Percentiles rank a stretch among this genome's conserved stretches.
These are phyloP conservation scores for Amblyteles armatorius DNA, from an alignment of 2,888 invertebrate genomes.

Conservation along the genomic window DNA sequence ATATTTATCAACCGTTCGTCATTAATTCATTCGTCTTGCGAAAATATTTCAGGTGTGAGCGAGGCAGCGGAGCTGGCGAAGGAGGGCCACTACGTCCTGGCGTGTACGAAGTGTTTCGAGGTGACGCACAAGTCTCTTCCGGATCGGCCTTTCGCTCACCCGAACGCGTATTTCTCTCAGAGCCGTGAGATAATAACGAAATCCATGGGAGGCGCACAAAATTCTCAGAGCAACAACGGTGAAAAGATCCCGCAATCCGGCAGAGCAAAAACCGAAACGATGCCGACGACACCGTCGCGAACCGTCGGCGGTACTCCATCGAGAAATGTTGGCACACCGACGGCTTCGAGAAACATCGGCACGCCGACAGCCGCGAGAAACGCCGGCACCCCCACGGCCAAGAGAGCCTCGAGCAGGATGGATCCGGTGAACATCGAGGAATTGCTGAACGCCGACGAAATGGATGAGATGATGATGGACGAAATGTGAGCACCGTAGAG, in stretches of 20 bases:
- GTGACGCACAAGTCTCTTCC: conserved; percentile 88
- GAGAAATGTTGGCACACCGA: conserved; percentile 55
- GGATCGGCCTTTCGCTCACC: conserved; percentile 92
- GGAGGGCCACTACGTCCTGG: conserved; percentile 94
- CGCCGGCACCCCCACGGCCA: conserved; percentile 53
- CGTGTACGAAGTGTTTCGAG: conserved; percentile 95
- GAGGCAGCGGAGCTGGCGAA: conserved; percentile 91
- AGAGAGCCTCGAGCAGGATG: conserved; percentile 66
- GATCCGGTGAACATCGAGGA: conserved; percentile 75
- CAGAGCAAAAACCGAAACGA: conserved; percentile 44
- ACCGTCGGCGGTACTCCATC: conserved; percentile 37
- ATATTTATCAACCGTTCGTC: not conserved
- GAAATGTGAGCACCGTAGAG: not conserved
- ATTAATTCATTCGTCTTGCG: not conserved
- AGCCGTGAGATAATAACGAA: conserved; percentile 87
- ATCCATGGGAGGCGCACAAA: conserved; percentile 57
- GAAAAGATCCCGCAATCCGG: conserved; percentile 51
- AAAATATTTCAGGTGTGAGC: conserved; percentile 86
- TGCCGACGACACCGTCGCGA: conserved; percentile 28
- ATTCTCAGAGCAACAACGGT: conserved; percentile 20
- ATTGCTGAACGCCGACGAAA: conserved; percentile 75
- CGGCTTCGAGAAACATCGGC: conserved; percentile 8
- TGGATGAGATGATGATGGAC: conserved; percentile 61
- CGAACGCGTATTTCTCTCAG: conserved; percentile 96
- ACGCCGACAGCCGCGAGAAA: conserved; percentile 49